phyloP scores from a whole-genome alignment of 2,113 vertebrate species.

The Cephalopterus ornatus region DNA sequence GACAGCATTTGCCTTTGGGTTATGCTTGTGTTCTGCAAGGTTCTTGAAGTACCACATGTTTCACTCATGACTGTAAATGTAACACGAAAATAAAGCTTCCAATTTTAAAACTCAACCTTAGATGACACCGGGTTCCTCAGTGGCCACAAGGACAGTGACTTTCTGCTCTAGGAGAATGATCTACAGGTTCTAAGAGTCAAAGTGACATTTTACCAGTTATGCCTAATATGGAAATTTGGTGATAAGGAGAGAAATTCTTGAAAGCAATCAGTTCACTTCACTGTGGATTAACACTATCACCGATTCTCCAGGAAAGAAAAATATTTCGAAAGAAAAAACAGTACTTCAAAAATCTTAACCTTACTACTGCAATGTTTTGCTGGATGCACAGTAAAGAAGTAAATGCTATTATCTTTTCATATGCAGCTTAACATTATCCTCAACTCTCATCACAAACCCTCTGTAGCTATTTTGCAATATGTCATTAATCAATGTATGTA shows the following conservation, averaged over 20 bases:
- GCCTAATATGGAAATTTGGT: background rate
- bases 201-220: background rate
- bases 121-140: constrained; percentile 21
- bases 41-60: constrained; percentile 48
- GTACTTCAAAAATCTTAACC: background rate
- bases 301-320: background rate
- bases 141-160: constrained; percentile 14
- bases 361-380: background rate
- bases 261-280: background rate
- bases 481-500: constrained; percentile 41
- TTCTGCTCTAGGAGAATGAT: background rate
- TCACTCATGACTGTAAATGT: constrained; percentile 30
- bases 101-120: constrained; percentile 37
- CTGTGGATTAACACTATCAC: background rate
- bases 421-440: constrained; percentile 1
- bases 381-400: background rate
- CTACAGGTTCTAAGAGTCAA: background rate
- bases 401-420: background rate
- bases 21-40: constrained; percentile 49
- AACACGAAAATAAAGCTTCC: constrained; percentile 59
- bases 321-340: background rate
- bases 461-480: constrained; percentile 21
- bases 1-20: constrained; percentile 58
- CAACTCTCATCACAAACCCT: background rate
- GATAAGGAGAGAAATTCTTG: background rate